These are phyloP conservation scores for Apostichopus japonicus DNA, from an alignment of 35 echinoderm and acorn worm species.

Conservation along the genomic window DNA sequence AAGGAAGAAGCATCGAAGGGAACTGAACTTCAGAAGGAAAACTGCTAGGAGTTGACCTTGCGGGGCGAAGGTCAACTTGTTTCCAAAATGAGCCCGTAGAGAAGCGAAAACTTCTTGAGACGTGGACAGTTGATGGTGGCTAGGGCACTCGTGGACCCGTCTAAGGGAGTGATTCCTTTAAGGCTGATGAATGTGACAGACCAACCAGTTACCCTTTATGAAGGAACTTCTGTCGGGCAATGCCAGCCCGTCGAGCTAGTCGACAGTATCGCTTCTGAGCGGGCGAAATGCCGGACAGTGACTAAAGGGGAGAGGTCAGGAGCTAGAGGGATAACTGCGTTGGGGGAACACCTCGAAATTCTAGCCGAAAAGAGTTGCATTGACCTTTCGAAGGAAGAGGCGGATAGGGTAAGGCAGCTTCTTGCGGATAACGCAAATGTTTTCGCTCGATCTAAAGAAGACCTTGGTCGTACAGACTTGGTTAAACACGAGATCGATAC, in stretches of 20 bases:
- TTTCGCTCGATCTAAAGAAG: slow-evolving; percentile 12
- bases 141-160: slow-evolving; percentile 26
- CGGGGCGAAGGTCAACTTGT: background rate
- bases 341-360: background rate
- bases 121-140: background rate
- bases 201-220: slow-evolving; percentile 2
- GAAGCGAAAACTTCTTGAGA: slow-evolving; percentile 4
- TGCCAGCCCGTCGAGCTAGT: background rate
- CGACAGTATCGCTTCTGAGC: background rate
- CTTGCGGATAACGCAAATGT: slow-evolving; percentile 28
- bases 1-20: no score
- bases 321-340: background rate
- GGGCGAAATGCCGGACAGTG: background rate
- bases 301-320: background rate
- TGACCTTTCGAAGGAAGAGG: background rate
- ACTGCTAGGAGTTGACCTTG: background rate
- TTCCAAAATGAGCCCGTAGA: no score
- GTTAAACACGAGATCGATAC: slow-evolving; percentile 14
- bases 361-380: slow-evolving; percentile 1
- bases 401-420: slow-evolving; percentile 1
- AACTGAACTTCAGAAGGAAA: background rate
- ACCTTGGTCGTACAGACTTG: slow-evolving; percentile 47
- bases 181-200: slow-evolving; percentile 31
- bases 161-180: slow-evolving; percentile 4
- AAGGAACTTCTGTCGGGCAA: slow-evolving; percentile 22